Evolutionary conservation across 2,113 vertebrate genomes (phyloP), one percentile per base, ranked within the genome.

Genomic region (Prochilodus magdalenae): DNA sequence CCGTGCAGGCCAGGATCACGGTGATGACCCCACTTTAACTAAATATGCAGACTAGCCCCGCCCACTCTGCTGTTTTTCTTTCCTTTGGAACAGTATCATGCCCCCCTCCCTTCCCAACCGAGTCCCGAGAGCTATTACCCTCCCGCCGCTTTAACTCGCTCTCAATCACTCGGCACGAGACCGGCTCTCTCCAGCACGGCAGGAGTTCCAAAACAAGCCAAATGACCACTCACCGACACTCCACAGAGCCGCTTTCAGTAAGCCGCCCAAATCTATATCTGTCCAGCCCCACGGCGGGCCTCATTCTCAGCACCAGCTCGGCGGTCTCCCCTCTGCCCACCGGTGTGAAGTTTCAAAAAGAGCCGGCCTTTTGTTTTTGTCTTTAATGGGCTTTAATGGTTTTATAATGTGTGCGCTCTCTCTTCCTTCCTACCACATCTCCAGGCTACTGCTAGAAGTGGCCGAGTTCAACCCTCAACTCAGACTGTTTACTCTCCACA

Each of bases 151-250:
- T 75, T 22, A 83, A 67, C 77, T 15, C n/a, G 69, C 75, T 47
- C 47, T 81, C 72, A 67, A 62, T 79, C 57, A 59, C 47, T 33
- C 60, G 26, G 49, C 27, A 60, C 12, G 49, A 49, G 53, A 44
- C 18, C 3, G 47, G 40, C 29, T 51, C 75, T 72, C 66, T 40
- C 3, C 3, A n/a, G 36, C 22, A 5, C 11, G 51, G 18, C 73
- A n/a, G 33, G 69, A 70, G 20, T 33, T 82, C 73, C 76, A 87
- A 66, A 84, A 86, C 83, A 73, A 79, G 81, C 70, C 5, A 77
- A 73, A 53, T 77, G 74, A 80, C 51, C 29, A 71, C 60, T 83
- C 26, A 74, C 27, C 66, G 55, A 78, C 69, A 57, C 70, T 26
- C 24, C 5, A n/a, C 72, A 72, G 47, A 73, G 51, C 55, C 20